Conservation (phyloP, 2,888 invertebrate species). For the Agrochola litura region DNA sequence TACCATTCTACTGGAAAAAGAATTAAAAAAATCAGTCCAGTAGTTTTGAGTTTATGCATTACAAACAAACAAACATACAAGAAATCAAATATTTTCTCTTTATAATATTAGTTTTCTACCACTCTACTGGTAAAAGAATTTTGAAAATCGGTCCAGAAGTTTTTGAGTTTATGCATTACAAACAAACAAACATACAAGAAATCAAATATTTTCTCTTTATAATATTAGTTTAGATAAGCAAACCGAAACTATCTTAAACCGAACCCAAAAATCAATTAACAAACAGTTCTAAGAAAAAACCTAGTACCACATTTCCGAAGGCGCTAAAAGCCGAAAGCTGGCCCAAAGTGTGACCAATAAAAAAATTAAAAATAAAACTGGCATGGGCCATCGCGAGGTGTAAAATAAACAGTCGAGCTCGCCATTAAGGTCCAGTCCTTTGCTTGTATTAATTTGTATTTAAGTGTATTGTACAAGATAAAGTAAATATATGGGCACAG, state of each 20-base stretch:
- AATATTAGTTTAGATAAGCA: constrained; percentile 1
- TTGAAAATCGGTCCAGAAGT: too few species aligned
- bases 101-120: too few species aligned
- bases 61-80: too few species aligned
- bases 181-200: too few species aligned
- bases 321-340: constrained; percentile 82
- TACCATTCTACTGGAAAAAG: too few species aligned
- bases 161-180: too few species aligned
- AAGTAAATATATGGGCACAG: constrained; percentile 88
- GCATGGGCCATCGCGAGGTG: constrained; percentile 87
- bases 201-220: too few species aligned
- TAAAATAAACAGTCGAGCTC: constrained; percentile 88
- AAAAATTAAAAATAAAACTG: constrained; percentile 82
- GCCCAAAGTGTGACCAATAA: constrained; percentile 74
- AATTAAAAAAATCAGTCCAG: too few species aligned
- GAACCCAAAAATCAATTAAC: constrained; percentile 73
- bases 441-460: constrained; percentile 91
- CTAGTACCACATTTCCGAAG: constrained; percentile 73
- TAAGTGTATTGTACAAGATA: constrained; percentile 91
- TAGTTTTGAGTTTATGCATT: too few species aligned
- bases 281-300: constrained; percentile 72
- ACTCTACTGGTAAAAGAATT: too few species aligned
- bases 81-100: too few species aligned
- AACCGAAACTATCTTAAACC: constrained; percentile 8
- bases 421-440: constrained; percentile 88